Evolutionary conservation across 1,140 invertebrate genomes (phyloP), one percentile per base, ranked within the genome.

Genomic region (Lamellibrachia luymesi): DNA sequence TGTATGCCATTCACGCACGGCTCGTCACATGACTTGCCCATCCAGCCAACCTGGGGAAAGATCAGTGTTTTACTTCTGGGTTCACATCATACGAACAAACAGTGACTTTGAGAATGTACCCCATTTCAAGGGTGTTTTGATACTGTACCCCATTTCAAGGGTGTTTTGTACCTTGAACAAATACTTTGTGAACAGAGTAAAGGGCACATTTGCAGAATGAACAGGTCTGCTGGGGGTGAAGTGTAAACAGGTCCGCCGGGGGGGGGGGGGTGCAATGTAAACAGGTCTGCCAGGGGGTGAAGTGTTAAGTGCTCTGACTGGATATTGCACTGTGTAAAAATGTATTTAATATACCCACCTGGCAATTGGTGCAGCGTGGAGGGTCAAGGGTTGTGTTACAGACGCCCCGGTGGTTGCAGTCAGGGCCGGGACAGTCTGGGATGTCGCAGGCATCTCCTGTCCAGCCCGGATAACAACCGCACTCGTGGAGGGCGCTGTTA

Each of bases 401-500:
- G 4, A 91, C 25, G n/a, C 93, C 93, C 52, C 50, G 8, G 51
- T 64, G 50, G 38, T 51, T 91, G 50, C 94, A 95, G 90, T 94
- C 94, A 50, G 94, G 94, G 80, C 94, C 94, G 51, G 94, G 94
- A 92, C 94, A 95, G 91, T 94, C 94, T 2, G 94, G 92, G 27
- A 94, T 51, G 25, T 94, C 93, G 92, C 94, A 95, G n/a, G 94
- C 94, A 27, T 93, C 93, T n/a, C 95, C 95, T 10, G 93, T 94
- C 95, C 95, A 95, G 38, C 95, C 95, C 50, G 94, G 94, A 90
- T 94, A 93, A 93, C 95, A 95, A n/a, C 94, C 94, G 93, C 95
- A 95, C 50, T 93, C 91, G 89, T 95, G 95, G 4, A 93, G 94
- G 38, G 94, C 94, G 2, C 94, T 93, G 93, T 95, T 95, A 94